A percentile compares a stretch with the other conserved stretches of the same genome.
Evolutionary conservation across 53 echinoderm and acorn worm genomes (phyloP).

Genomic region (Zoroaster sp.): DNA sequence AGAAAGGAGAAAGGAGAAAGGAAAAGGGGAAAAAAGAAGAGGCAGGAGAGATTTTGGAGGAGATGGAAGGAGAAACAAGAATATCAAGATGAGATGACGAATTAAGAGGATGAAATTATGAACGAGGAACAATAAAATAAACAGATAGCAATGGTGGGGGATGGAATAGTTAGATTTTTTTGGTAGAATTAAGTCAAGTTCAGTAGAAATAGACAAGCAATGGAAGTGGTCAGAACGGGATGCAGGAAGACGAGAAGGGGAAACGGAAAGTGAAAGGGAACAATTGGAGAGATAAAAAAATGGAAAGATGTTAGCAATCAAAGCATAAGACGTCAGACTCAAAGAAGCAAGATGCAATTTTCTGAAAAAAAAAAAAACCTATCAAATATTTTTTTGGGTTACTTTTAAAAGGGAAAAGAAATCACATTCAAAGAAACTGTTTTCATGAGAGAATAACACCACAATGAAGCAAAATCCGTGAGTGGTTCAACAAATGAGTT

Average conservation of each 20-base stretch:
- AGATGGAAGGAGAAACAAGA: not conserved
- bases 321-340: constrained; percentile 1
- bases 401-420: not conserved
- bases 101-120: not conserved
- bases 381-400: not conserved
- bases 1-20: not conserved
- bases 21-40: constrained; percentile 12
- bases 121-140: not conserved
- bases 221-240: no score
- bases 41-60: not conserved
- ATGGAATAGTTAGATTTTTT: not conserved
- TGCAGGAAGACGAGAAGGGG: not conserved
- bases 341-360: not conserved
- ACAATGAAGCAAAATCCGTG: not conserved
- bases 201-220: not conserved
- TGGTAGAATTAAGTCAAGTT: not conserved
- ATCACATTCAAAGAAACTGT: not conserved
- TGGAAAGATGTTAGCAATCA: constrained; percentile 34
- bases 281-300: constrained; percentile 3
- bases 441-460: not conserved
- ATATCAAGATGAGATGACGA: not conserved
- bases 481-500: not conserved
- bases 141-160: not conserved
- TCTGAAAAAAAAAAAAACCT: not conserved
- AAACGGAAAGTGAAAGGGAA: not conserved